phyloP scores from a whole-genome alignment of 1,140 invertebrate species.

The Leptonema lineaticorne region DNA sequence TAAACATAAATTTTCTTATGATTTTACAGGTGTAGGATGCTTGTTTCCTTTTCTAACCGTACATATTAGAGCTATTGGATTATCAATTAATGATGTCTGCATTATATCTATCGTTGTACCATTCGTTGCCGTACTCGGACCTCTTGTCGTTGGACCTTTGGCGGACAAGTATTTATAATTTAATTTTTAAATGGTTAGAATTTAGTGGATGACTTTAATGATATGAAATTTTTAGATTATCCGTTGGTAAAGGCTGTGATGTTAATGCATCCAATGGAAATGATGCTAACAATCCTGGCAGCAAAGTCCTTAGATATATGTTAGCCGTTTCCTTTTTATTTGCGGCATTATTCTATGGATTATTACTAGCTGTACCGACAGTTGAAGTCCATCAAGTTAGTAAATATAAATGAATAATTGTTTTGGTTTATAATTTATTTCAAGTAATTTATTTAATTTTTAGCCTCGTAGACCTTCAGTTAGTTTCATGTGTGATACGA shows the following conservation, averaged over 20 bases:
- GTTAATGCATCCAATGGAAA: constrained; percentile 48
- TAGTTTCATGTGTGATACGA: constrained; percentile 66
- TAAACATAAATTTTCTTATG: too few relatives aligned
- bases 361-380: constrained; percentile 65
- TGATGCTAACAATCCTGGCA: constrained; percentile 54
- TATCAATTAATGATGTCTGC: constrained; percentile 68
- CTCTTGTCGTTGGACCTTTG: constrained; percentile 64
- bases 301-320: constrained; percentile 64
- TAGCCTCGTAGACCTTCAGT: constrained; percentile 61
- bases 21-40: constrained; percentile 69
- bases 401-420: neutral
- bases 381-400: constrained; percentile 57
- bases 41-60: constrained; percentile 73
- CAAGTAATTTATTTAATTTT: constrained; percentile 28
- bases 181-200: neutral
- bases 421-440: neutral
- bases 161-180: constrained; percentile 60
- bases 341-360: constrained; percentile 65
- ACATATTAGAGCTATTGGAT: constrained; percentile 69
- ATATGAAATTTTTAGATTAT: constrained; percentile 44
- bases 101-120: constrained; percentile 74
- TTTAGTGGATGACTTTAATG: neutral
- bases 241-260: constrained; percentile 52
- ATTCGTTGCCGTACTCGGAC: constrained; percentile 69
- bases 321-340: constrained; percentile 67